Base-by-base conservation (phyloP, 2,888 invertebrate species). In the Aproaerema taeniolella region DNA sequence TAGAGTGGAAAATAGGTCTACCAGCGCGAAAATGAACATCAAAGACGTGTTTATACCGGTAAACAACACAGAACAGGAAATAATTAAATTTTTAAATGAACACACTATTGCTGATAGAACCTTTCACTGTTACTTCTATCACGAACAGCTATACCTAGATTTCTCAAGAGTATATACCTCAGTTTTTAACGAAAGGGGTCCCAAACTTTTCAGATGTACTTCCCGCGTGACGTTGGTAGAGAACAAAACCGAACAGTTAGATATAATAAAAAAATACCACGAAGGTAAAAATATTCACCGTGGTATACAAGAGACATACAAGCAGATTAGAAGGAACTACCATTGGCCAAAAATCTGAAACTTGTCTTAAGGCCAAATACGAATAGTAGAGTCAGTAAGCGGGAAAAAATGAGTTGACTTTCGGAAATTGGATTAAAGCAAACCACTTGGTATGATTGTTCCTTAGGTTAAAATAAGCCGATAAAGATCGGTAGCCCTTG, bases 311-410 rank as follows among this genome's bases (percentile, higher is more conserved):
- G 45, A 52, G 39, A 52, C 46, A 1, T 45, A 37, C 24, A 50
- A 49, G 41, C 43, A 49, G 0, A 7, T 52, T 6, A 43, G 43
- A 8, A 39, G 45, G 31, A 53, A 52, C 26, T 49, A 52, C 17
- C 49, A 52, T 15, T 50, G 50, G 52, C 45, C 45, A 8, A 52
- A 48, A 54, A 43, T 60, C 56, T 14, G 52, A 56, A 0, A 53
- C 1, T 7, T 58, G 56, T 24, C 11, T 53, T 1, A 53, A 54
- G 43, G 39, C 33, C 4, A 59, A 56, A 52, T 56, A n/a, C n/a
- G n/a, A n/a, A n/a, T n/a, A n/a, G n/a, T n/a, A n/a, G n/a, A n/a
- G n/a, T n/a, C n/a, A n/a, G n/a, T n/a, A n/a, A n/a, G n/a, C n/a
- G n/a, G n/a, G n/a, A n/a, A n/a, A n/a, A n/a, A n/a, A n/a, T n/a